Evolutionary conservation across 30 jellyfish, hydroid and myxozoan genomes (phyloP).

Genomic region (Clytia hemisphaerica): DNA sequence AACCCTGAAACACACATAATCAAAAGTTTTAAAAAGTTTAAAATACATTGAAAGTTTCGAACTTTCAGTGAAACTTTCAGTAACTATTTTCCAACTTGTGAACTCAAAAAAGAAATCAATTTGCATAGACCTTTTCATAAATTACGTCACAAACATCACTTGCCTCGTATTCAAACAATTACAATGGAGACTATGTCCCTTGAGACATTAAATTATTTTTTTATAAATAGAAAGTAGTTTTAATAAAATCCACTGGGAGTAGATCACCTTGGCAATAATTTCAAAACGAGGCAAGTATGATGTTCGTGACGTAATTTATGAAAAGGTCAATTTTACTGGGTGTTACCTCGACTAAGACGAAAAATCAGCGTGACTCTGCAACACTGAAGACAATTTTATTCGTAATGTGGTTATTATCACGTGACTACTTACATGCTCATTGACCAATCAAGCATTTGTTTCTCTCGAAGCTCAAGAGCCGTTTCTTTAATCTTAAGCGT

Average conservation of each 20-base stretch:
- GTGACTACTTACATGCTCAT: constrained; percentile 77
- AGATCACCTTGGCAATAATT: too few relatives aligned
- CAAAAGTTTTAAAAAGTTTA: background rate
- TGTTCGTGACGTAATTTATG: background rate
- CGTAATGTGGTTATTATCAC: background rate
- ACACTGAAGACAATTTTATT: background rate
- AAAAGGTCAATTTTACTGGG: background rate
- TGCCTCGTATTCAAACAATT: too few relatives aligned
- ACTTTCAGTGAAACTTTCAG: background rate
- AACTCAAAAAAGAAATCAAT: too few relatives aligned
- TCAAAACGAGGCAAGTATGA: too few relatives aligned
- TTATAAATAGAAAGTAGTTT: too few relatives aligned
- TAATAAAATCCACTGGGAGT: too few relatives aligned
- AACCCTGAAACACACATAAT: constrained; percentile 39
- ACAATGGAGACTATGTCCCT: too few relatives aligned
- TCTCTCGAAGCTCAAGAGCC: constrained; percentile 64
- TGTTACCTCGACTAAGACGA: background rate
- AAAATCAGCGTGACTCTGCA: background rate
- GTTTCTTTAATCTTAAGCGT: constrained; percentile 41
- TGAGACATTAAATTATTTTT: too few relatives aligned
- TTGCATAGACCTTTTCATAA: too few relatives aligned
- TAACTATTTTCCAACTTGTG: too few relatives aligned
- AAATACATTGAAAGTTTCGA: background rate
- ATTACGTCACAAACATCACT: too few relatives aligned
- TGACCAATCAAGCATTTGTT: constrained; percentile 89